These are phyloP conservation scores for Champsocephalus esox DNA, from an alignment of 2,797 vertebrate species.

Conservation along the genomic window DNA sequence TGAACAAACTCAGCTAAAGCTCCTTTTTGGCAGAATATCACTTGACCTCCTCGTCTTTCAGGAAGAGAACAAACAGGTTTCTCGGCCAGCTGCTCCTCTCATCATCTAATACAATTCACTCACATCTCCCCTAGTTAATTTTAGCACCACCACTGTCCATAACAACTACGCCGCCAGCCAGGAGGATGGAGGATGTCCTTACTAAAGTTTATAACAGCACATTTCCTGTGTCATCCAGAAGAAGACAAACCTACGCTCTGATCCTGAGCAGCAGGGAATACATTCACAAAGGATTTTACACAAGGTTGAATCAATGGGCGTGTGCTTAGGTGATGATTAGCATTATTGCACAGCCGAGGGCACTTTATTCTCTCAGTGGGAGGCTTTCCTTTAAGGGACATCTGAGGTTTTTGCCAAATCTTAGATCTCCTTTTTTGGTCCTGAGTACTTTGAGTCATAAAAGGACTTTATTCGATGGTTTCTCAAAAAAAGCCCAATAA, in stretches of 20 bases:
- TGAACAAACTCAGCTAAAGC: constrained; percentile 27
- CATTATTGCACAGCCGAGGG: constrained; percentile 33
- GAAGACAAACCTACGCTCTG: constrained; percentile 30
- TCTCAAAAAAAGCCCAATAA: constrained; percentile 49
- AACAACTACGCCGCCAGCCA: constrained; percentile 9
- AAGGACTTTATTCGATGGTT: constrained; percentile 57
- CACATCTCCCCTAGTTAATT: constrained; percentile 44
- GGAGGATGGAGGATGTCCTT: constrained; percentile 23
- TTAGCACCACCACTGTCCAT: constrained; percentile 8
- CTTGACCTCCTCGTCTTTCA: constrained; percentile 29
- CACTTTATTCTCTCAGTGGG: constrained; percentile 27
- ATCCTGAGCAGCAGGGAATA: constrained; percentile 42
- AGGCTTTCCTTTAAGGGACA: constrained; percentile 39
- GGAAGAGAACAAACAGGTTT: constrained; percentile 41
- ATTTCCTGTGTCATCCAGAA: constrained; percentile 17
- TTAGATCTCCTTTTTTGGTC: constrained; percentile 30
- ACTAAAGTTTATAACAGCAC: constrained; percentile 39
- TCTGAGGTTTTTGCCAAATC: constrained; percentile 21
- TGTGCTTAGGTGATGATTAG: constrained; percentile 37
- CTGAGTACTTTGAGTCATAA: constrained; percentile 54
- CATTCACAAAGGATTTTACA: constrained; percentile 22
- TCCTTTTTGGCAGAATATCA: not conserved
- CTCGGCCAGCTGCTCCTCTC: constrained; percentile 30
- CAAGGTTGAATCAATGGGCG: not conserved
- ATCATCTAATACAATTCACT: constrained; percentile 40